These are phyloP conservation scores for Pollenia labialis DNA, from an alignment of 2,888 invertebrate species.

Conservation along the genomic window DNA sequence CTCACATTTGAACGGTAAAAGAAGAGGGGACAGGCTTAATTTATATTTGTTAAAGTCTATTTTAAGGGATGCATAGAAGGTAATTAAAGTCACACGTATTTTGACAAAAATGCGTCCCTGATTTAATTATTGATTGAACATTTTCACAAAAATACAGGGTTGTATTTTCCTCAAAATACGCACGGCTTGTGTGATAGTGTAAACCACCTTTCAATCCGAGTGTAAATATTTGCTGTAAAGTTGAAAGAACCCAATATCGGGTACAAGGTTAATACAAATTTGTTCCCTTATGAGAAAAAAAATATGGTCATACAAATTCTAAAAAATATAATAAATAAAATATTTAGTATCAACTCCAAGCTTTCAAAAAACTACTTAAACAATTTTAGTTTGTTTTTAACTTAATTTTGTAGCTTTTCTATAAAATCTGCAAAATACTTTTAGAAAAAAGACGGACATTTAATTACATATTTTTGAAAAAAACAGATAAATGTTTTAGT, in stretches of 20 bases:
- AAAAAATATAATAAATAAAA: not conserved
- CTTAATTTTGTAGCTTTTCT: slow-evolving; percentile 14
- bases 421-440: slow-evolving; percentile 4
- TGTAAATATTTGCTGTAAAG: slow-evolving; percentile 5
- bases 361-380: not conserved
- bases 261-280: not conserved
- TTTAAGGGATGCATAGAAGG: too few relatives aligned
- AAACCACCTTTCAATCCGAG: too few relatives aligned
- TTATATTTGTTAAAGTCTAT: too few relatives aligned
- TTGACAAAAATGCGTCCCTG: too few relatives aligned
- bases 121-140: too few relatives aligned
- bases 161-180: too few relatives aligned
- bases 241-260: not conserved
- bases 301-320: not conserved
- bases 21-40: not conserved
- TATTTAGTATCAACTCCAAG: slow-evolving; percentile 15
- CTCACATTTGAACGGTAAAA: not conserved
- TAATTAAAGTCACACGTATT: too few relatives aligned
- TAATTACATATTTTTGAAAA: slow-evolving; percentile 4
- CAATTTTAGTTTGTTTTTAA: slow-evolving; percentile 1
- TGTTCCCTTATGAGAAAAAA: not conserved
- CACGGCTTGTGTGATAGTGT: too few relatives aligned
- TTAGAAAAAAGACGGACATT: not conserved
- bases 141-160: too few relatives aligned
- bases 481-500: slow-evolving; percentile 14